Percentiles rank a stretch among this genome's conserved stretches.
phyloP scores from a whole-genome alignment of 2,113 vertebrate species.

The Hystrix brachyura region DNA sequence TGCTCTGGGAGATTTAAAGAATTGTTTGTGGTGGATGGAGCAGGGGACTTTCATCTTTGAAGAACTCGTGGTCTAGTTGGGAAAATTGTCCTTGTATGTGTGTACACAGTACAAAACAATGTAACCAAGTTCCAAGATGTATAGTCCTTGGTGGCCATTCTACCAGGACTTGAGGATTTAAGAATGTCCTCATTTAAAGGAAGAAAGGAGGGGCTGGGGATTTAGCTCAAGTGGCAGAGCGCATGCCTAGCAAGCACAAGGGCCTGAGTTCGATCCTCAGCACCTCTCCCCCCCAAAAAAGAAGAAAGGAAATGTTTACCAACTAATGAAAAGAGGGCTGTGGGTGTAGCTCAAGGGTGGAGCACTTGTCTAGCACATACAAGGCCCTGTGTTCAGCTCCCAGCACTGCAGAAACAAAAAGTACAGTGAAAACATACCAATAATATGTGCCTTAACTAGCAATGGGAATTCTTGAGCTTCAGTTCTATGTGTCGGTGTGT shows the following conservation, averaged over 20 bases:
- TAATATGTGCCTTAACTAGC: background rate
- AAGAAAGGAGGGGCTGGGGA: background rate
- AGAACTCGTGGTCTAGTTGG: background rate
- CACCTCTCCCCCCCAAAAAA: no score
- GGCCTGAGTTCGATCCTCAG: no score
- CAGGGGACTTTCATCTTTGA: background rate
- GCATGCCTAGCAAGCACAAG: no score
- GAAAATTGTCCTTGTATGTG: background rate
- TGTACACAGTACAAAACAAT: background rate
- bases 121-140: background rate
- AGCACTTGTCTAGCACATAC: no score
- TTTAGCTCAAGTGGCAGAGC: no score
- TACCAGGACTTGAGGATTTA: background rate
- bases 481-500: no score
- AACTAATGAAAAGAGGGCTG: no score
- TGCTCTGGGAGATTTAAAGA: constrained; percentile 37
- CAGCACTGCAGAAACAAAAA: no score
- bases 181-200: background rate
- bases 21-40: background rate
- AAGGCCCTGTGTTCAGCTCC: no score
- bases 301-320: background rate
- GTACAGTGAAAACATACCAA: background rate
- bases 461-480: background rate
- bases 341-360: no score
- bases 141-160: background rate